Percentiles rank a stretch among this genome's conserved stretches.
phyloP scores from a whole-genome alignment of 2,888 invertebrate genomes.

The Colostygia pectinataria region DNA sequence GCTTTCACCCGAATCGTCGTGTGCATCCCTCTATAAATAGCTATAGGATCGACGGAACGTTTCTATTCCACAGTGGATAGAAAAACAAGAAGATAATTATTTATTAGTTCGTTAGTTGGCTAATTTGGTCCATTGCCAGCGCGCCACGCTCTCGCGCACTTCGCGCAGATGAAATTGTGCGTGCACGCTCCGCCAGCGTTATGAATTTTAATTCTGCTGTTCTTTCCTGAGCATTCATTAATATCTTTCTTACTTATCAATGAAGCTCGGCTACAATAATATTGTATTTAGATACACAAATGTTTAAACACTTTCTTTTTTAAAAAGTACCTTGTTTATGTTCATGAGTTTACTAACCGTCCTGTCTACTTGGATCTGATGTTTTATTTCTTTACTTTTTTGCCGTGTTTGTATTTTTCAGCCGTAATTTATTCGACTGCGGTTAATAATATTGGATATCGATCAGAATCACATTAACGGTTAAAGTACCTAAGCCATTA shows the following conservation, averaged over 20 bases:
- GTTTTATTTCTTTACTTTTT: conserved; percentile 17
- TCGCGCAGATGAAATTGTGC: conserved; percentile 72
- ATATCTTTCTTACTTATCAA: conserved; percentile 17
- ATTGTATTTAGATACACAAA: background rate
- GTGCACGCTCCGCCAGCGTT: conserved; percentile 48
- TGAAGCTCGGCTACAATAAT: conserved; percentile 9
- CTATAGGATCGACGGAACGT: conserved; percentile 70
- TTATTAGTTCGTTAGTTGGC: conserved; percentile 82
- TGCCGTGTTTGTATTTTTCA: conserved; percentile 19
- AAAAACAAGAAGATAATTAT: conserved; percentile 82
- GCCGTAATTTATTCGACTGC: conserved; percentile 59
- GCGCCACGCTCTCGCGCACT: conserved; percentile 79
- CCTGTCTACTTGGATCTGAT: conserved; percentile 11
- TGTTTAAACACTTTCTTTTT: conserved; percentile 1
- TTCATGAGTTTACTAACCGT: background rate
- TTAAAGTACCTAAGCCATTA: conserved; percentile 39
- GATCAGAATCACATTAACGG: conserved; percentile 80
- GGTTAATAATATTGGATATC: conserved; percentile 67
- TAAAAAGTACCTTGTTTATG: conserved; percentile 1
- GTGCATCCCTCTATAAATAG: conserved; percentile 77
- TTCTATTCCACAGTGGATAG: conserved; percentile 79
- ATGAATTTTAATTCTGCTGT: conserved; percentile 58
- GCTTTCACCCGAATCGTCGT: conserved; percentile 80
- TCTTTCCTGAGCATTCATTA: conserved; percentile 42
- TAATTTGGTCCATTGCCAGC: conserved; percentile 81